phyloP scores from a whole-genome alignment of 2,113 vertebrate genomes.

The Cepphus grylle region DNA sequence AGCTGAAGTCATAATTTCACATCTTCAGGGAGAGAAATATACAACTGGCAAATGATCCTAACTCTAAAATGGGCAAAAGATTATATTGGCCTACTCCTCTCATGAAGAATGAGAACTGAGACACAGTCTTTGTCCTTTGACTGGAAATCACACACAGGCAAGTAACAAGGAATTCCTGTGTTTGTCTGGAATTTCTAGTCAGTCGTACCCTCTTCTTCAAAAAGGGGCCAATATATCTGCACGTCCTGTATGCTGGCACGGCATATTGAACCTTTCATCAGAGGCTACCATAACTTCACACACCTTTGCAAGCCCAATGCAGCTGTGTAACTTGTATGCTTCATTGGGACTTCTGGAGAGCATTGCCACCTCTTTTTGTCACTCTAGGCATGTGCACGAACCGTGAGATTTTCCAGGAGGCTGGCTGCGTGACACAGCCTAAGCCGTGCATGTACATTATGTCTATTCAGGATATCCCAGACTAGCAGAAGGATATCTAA shows the following conservation, averaged over 20 bases:
- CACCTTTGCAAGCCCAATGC: neutral
- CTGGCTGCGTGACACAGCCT: neutral
- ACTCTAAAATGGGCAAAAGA: neutral
- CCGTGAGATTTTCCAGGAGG: neutral
- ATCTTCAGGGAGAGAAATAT: neutral
- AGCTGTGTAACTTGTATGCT: neutral
- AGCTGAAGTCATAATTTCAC: neutral
- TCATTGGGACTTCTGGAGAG: neutral
- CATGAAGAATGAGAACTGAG: neutral
- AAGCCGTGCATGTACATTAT: neutral
- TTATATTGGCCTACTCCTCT: neutral
- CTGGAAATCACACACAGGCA: neutral
- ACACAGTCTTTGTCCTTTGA: neutral
- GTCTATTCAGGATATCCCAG: neutral
- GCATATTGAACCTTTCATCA: neutral
- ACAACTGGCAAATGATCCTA: neutral
- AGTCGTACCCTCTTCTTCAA: neutral
- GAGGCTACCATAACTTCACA: neutral
- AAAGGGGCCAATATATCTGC: neutral
- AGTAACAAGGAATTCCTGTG: neutral
- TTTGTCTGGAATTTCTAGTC: neutral
- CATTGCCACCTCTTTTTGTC: neutral
- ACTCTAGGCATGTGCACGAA: neutral
- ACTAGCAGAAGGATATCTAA: neutral
- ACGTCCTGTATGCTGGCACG: neutral